Evolutionary conservation across 2,888 invertebrate genomes (phyloP).

Genomic region (Sturmia bella): DNA sequence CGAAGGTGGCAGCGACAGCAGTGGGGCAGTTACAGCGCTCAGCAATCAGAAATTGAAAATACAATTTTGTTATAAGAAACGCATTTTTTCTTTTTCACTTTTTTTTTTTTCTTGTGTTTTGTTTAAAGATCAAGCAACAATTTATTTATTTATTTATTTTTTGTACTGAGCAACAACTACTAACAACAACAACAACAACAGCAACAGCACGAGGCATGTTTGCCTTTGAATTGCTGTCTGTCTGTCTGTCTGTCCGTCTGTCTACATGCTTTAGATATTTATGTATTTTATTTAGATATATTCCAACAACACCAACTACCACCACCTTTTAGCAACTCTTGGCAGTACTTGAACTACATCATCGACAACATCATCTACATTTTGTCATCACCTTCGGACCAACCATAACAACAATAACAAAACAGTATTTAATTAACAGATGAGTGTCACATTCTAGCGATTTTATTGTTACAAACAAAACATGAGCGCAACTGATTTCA

Average conservation of each 20-base stretch:
- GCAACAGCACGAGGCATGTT: conserved; percentile 70
- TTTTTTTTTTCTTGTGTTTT: too few relatives aligned
- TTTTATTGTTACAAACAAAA: neutral
- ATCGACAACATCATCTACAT: conserved; percentile 51
- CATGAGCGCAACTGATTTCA: neutral
- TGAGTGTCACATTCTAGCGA: conserved; percentile 14
- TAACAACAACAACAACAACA: conserved; percentile 28
- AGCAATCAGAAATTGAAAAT: conserved; percentile 68
- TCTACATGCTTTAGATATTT: conserved; percentile 10
- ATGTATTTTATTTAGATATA: neutral
- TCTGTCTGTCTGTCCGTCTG: too few relatives aligned
- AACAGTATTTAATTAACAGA: conserved; percentile 34
- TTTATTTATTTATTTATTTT: conserved; percentile 33
- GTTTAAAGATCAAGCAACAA: conserved; percentile 56
- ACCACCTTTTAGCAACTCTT: conserved; percentile 41
- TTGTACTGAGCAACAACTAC: conserved; percentile 24
- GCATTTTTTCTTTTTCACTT: conserved; percentile 43
- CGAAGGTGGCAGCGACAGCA: conserved; percentile 49
- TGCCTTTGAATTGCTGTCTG: too few relatives aligned
- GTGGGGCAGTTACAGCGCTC: conserved; percentile 56
- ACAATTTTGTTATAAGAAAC: conserved; percentile 67
- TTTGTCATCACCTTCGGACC: conserved; percentile 66
- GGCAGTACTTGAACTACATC: conserved; percentile 58
- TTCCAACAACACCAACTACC: conserved; percentile 31
- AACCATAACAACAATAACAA: conserved; percentile 52